A percentile compares a stretch with the other conserved stretches of the same genome.
Conservation (phyloP, 2,113 vertebrate genomes). For the Gopherus evgoodei region DNA sequence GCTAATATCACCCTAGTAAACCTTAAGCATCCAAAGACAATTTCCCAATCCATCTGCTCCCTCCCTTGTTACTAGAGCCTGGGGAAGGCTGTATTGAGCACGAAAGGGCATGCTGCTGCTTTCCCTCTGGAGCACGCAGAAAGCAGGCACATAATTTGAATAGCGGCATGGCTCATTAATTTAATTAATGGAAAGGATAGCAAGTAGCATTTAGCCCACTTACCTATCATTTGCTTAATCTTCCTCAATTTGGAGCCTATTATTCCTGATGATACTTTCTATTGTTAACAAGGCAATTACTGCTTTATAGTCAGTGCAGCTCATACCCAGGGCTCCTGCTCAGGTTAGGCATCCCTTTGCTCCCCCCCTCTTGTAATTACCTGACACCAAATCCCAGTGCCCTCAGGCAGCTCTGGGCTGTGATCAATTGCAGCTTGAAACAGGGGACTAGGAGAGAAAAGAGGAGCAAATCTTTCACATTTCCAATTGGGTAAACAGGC, state of each 20-base stretch:
- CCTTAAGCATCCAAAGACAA: not conserved
- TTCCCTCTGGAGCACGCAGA: not conserved
- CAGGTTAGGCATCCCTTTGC: not conserved
- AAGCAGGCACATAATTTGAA: not conserved
- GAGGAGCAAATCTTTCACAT: not conserved
- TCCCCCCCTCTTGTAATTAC: not conserved
- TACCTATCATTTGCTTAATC: not conserved
- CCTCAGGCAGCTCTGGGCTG: not conserved
- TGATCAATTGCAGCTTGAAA: not conserved
- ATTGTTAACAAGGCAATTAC: slow-evolving; percentile 1
- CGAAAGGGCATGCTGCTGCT: not conserved
- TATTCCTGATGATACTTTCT: not conserved
- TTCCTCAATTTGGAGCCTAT: not conserved
- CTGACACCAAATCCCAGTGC: not conserved
- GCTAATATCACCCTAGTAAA: not conserved
- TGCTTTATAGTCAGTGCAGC: not conserved
- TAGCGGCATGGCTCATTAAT: not conserved
- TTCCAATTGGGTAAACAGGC: not conserved
- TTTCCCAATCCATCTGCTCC: not conserved
- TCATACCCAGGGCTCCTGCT: not conserved
- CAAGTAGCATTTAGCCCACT: not conserved
- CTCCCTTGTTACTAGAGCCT: not conserved
- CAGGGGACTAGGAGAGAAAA: not conserved
- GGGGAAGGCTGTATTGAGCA: not conserved
- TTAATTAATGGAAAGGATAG: slow-evolving; percentile 9